Conservation (phyloP, 2,113 vertebrate genomes). For the Hippocampus comes region DNA sequence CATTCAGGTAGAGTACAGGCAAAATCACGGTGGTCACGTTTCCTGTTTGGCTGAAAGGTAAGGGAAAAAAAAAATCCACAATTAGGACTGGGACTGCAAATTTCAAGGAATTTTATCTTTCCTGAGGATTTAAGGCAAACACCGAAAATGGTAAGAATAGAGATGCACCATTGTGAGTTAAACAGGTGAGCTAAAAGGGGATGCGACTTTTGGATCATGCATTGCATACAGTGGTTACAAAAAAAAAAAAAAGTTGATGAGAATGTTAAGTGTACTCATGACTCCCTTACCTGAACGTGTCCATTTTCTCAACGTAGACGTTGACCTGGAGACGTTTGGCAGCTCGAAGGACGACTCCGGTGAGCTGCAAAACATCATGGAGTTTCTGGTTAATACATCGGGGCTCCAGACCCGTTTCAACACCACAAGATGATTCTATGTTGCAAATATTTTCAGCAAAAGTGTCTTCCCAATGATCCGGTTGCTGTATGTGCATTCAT, state of each 20-base stretch:
- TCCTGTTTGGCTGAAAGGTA: constrained; percentile 77
- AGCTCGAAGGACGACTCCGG: constrained; percentile 81
- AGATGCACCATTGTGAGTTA: too few species aligned
- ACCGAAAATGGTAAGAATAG: too few species aligned
- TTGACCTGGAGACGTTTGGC: constrained; percentile 91
- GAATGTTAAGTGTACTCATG: too few species aligned
- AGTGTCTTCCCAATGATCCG: neutral
- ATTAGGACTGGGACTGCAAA: too few species aligned
- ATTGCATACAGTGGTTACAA: neutral
- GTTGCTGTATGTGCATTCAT: neutral
- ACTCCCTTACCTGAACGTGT: constrained; percentile 77
- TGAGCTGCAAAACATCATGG: constrained; percentile 75
- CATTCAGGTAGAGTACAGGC: constrained; percentile 90
- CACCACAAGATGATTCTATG: neutral
- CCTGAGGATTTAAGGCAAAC: too few species aligned
- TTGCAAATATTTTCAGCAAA: neutral
- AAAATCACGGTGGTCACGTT: constrained; percentile 79
- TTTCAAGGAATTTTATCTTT: too few species aligned
- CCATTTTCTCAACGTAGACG: constrained; percentile 73
- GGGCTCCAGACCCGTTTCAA: too few species aligned
- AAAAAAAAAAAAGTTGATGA: neutral
- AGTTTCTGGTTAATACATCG: neutral
- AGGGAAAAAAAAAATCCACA: too few species aligned
- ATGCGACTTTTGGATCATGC: too few species aligned
- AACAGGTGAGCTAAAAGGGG: too few species aligned